Evolutionary conservation across 1,140 invertebrate genomes (phyloP).

Genomic region (Centruroides vittatus): DNA sequence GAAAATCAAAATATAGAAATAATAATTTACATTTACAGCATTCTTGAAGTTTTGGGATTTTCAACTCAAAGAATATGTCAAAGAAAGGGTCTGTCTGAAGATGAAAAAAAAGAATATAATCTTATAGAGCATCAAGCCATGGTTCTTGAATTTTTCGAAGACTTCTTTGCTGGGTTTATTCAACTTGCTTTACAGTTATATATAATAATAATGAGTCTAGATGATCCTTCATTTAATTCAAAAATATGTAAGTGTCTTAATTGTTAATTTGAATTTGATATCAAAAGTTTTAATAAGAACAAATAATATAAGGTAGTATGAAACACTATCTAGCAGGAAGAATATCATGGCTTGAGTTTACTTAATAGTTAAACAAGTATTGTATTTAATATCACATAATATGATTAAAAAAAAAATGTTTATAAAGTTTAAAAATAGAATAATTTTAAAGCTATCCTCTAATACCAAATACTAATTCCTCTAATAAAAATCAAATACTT

Average conservation of each 20-base stretch:
- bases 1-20: too few relatives aligned
- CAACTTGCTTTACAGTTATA: conserved; percentile 21
- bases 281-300: not conserved
- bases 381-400: too few relatives aligned
- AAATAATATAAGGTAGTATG: not conserved
- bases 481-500: too few relatives aligned
- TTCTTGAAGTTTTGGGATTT: conserved; percentile 19
- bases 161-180: conserved; percentile 23
- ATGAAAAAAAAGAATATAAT: conserved; percentile 17
- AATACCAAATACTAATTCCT: too few relatives aligned
- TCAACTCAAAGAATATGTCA: conserved; percentile 17
- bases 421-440: too few relatives aligned
- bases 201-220: conserved; percentile 14
- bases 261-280: not conserved
- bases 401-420: too few relatives aligned
- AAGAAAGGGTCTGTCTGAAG: conserved; percentile 6
- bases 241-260: conserved; percentile 13
- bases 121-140: conserved; percentile 14
- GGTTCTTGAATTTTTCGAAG: conserved; percentile 23
- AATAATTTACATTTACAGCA: too few relatives aligned
- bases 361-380: too few relatives aligned
- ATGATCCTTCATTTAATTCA: conserved; percentile 2
- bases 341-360: too few relatives aligned
- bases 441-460: too few relatives aligned
- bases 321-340: not conserved